A percentile compares a stretch with the other conserved stretches of the same genome.
These are phyloP conservation scores for Epizoanthus ramosus DNA, from an alignment of 92 coral and sea anemone species.

Conservation along the genomic window DNA sequence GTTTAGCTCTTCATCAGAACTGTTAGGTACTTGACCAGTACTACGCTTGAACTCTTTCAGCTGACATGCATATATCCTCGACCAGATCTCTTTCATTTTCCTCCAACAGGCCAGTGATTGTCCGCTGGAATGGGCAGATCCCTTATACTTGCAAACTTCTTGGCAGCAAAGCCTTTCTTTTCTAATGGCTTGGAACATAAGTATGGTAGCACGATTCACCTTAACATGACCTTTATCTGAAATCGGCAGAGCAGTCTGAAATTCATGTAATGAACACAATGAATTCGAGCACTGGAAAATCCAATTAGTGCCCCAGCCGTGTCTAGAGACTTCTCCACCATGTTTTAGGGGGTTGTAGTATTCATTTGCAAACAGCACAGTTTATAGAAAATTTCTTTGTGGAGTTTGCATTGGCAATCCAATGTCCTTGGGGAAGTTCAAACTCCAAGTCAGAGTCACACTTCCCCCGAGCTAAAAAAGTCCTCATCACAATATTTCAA, in stretches of 20 bases:
- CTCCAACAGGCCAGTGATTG: constrained; percentile 28
- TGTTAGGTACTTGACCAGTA: constrained; percentile 10
- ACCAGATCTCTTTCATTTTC: constrained; percentile 21
- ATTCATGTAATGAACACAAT: constrained; percentile 26
- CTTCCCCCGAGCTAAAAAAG: constrained; percentile 20
- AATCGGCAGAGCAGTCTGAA: constrained; percentile 21
- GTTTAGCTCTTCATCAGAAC: constrained; percentile 42
- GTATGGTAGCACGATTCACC: constrained; percentile 35
- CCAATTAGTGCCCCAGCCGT: constrained; percentile 38
- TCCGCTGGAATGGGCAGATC: constrained; percentile 43
- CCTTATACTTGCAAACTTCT: constrained; percentile 41
- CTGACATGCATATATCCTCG: constrained; percentile 34
- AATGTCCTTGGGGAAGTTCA: no score
- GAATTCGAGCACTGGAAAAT: constrained; percentile 36
- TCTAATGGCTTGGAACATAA: constrained; percentile 43
- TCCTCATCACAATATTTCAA: constrained; percentile 26
- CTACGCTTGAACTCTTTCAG: constrained; percentile 32
- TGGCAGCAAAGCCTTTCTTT: constrained; percentile 45
- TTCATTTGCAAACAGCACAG: constrained; percentile 18
- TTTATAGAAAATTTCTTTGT: not conserved
- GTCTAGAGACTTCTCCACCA: constrained; percentile 39
- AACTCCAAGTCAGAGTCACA: not conserved
- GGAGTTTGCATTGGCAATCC: no score
- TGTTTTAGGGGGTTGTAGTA: constrained; percentile 22
- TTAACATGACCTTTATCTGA: constrained; percentile 33